Evolutionary conservation across 2,888 invertebrate species (phyloP), one percentile per base, ranked within the genome.

Genomic region (Altica lythri): DNA sequence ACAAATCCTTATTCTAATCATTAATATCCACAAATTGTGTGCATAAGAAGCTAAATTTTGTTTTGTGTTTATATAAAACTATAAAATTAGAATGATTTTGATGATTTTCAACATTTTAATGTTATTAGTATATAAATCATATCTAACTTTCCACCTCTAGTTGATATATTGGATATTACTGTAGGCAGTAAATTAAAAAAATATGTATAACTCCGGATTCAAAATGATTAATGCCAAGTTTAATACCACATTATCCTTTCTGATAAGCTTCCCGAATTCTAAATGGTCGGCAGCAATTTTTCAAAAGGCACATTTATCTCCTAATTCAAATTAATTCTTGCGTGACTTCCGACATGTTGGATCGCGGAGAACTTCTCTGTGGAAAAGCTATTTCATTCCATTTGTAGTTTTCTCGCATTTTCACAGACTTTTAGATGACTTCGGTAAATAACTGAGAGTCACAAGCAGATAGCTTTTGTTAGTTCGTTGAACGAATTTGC

Each of bases 341-440:
- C 51, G 47, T 55, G 47, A 51, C 55, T 55, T 48, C 51, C 51
- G 51, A 55, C 55, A 48, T 52, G 47, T 55, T 34, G 32, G 54
- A 44, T 49, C 44, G 38, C 34, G n/a, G n/a, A 43, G 46, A 55
- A 51, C 30, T 55, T 51, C 50, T n/a, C 51, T 17, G 34, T 42
- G 22, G 47, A 35, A 51, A 47, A 45, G 32, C 32, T 27, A 43
- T 51, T 49, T 45, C 27, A 44, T 29, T 50, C 43, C 45, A 42
- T 56, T 56, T 44, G 55, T 48, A 56, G 51, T 56, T 56, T 48
- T 37, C 34, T 52, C 55, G 42, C 51, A 45, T 55, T 50, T 50
- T 42, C 34, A 43, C 44, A 27, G 44, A 32, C 45, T 19, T 45
- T 12, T 12, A 38, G 45, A 50, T 50, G 40, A 40, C 45, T 55